A percentile compares a stretch with the other conserved stretches of the same genome.
These are phyloP conservation scores for Lampropteryx suffumata DNA, from an alignment of 2,888 invertebrate genomes.

Conservation along the genomic window DNA sequence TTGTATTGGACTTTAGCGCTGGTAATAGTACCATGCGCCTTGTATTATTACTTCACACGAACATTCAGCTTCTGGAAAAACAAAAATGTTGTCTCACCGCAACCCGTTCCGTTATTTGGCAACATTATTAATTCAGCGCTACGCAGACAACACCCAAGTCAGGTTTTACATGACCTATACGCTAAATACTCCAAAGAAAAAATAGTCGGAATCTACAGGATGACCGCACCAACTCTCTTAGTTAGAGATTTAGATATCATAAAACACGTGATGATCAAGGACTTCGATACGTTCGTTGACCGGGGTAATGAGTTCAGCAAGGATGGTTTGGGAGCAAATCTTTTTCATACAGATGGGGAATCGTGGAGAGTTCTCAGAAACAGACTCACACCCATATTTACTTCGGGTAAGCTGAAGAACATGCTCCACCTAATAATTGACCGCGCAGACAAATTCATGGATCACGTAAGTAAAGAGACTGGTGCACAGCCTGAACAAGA, in stretches of 20 bases:
- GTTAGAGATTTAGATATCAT: conserved; percentile 58
- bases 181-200: conserved; percentile 51
- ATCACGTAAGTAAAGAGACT: conserved; percentile 28
- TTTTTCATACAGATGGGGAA: conserved; percentile 55
- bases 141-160: not conserved
- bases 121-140: conserved; percentile 43
- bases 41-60: conserved; percentile 50
- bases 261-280: conserved; percentile 57
- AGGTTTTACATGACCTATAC: conserved; percentile 34
- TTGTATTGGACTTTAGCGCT: conserved; percentile 19
- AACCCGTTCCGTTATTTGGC: conserved; percentile 51
- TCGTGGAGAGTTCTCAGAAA: conserved; percentile 53
- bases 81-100: conserved; percentile 45
- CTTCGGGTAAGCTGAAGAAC: conserved; percentile 58
- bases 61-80: conserved; percentile 56
- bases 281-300: conserved; percentile 54
- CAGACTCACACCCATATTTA: conserved; percentile 56
- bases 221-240: conserved; percentile 50
- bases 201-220: conserved; percentile 55
- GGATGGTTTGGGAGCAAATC: conserved; percentile 50
- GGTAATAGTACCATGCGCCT: conserved; percentile 13
- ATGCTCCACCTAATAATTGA: conserved; percentile 53
- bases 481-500: conserved; percentile 38
- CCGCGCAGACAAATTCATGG: conserved; percentile 30
- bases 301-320: conserved; percentile 53